phyloP scores from a whole-genome alignment of 2,888 invertebrate species.

The Helleia helle region DNA sequence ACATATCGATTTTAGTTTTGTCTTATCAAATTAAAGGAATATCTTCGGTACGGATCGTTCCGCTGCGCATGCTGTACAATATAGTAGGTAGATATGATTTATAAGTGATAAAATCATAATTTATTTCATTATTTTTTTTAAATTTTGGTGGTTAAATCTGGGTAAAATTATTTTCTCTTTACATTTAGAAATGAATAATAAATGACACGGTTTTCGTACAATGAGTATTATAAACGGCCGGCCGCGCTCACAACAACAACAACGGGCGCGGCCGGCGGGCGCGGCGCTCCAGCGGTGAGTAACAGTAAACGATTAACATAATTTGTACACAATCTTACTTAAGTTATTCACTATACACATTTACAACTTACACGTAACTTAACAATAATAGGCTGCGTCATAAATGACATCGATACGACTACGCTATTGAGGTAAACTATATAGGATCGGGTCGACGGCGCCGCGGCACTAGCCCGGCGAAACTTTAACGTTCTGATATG shows the following conservation, averaged over 20 bases:
- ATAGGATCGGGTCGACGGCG: conserved; percentile 49
- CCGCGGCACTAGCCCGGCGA: conserved; percentile 45
- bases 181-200: conserved; percentile 17
- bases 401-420: conserved; percentile 64
- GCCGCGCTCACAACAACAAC: conserved; percentile 12
- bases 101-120: neutral
- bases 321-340: conserved; percentile 61
- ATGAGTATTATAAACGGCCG: conserved; percentile 32
- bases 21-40: conserved; percentile 10
- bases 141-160: conserved; percentile 43
- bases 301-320: conserved; percentile 45
- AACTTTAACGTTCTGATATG: conserved; percentile 50
- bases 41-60: conserved; percentile 6
- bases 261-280: conserved; percentile 13
- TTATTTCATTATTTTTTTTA: conserved; percentile 26
- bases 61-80: too few relatives aligned
- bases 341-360: conserved; percentile 52
- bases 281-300: conserved; percentile 15
- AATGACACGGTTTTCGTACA: conserved; percentile 19
- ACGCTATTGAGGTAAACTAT: conserved; percentile 69
- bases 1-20: conserved; percentile 48
- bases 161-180: conserved; percentile 24
- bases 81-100: too few relatives aligned
- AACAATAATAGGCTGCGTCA: conserved; percentile 71
- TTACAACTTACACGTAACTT: conserved; percentile 64